Evolutionary conservation across 1,140 invertebrate genomes (phyloP), one percentile per base, ranked within the genome.

Genomic region (Spodoptera litura): DNA sequence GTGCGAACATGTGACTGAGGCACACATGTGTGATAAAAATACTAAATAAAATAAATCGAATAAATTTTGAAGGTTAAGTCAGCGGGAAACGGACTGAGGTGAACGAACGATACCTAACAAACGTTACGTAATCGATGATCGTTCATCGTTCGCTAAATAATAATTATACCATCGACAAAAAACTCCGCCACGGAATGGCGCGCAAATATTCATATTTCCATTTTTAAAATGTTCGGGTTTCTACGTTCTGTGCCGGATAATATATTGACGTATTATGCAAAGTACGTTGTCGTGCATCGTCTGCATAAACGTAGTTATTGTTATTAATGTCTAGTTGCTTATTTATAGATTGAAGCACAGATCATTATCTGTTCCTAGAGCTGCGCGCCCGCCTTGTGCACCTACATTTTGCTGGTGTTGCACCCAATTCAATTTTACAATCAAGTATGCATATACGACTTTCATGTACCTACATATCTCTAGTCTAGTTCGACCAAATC

Each of bases 51-150:
- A 74, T 61, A 27, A 51, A 59, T 74, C 38, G 56, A 61, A 59
- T 61, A 74, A 52, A 35, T 74, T 58, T 74, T 74, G 71, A 74
- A 74, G 56, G 71, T 74, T 58, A 74, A 31, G 38, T 72, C 35
- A 61, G 12, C 44, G 55, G 51, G 44, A 38, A 35, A 49, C 52
- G 71, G 15, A 74, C 44, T 10, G 71, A 49, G 71, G 71, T 74
- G 55, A 74, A 74, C 6, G 71, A 49, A 59, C 71, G 71, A 74
- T 74, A 74, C 71, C 71, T 59, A 59, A 52, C 64, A 68, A 25
- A 61, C 52, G 31, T 74, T 74, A 49, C 71, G 56, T 61, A 74
- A 61, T n/a, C 71, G 55, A 74, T 61, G 55, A 74, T 61, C 71
- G 71, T 12, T 55, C 68, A 74, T 61, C 71, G 71, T 12, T 55